A percentile compares a stretch with the other conserved stretches of the same genome.
Conservation (phyloP, 1,140 invertebrate genomes). For the Leptinotarsa texana region DNA sequence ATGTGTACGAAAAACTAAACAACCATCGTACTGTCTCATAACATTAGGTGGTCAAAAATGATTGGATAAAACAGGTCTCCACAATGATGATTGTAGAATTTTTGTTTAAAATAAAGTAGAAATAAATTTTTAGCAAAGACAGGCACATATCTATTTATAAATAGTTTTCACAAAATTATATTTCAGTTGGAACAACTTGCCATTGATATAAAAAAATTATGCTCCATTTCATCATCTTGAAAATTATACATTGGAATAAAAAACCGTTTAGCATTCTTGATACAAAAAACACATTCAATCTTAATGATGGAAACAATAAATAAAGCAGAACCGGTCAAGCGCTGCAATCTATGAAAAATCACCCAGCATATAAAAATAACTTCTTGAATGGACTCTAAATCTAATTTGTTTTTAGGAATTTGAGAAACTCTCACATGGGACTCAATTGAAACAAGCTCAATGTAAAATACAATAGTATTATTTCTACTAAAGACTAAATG, state of each 20-base stretch:
- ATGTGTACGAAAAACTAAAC: conserved; percentile 39
- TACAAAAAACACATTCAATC: background rate
- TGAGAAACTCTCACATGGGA: background rate
- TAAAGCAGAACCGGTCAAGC: conserved; percentile 15
- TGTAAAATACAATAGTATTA: conserved; percentile 18
- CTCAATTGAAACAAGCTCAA: conserved; percentile 3
- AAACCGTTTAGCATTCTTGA: background rate
- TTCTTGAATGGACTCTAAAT: conserved; percentile 13
- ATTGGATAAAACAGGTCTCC: background rate
- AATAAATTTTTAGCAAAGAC: background rate
- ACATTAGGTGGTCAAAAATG: conserved; percentile 20
- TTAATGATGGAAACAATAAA: conserved; percentile 16
- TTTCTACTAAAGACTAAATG: conserved; percentile 12
- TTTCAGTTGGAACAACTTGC: background rate
- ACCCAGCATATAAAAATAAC: conserved; percentile 38
- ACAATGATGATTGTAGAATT: too few relatives aligned
- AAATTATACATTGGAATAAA: background rate
- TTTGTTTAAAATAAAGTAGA: background rate
- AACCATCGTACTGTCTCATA: conserved; percentile 18
- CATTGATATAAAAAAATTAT: background rate
- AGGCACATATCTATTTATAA: background rate
- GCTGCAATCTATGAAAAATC: conserved; percentile 10
- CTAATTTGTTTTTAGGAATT: conserved; percentile 9
- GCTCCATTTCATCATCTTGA: background rate
- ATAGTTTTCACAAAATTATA: background rate